phyloP scores from a whole-genome alignment of 2,113 vertebrate genomes.

The Steatornis caripensis region DNA sequence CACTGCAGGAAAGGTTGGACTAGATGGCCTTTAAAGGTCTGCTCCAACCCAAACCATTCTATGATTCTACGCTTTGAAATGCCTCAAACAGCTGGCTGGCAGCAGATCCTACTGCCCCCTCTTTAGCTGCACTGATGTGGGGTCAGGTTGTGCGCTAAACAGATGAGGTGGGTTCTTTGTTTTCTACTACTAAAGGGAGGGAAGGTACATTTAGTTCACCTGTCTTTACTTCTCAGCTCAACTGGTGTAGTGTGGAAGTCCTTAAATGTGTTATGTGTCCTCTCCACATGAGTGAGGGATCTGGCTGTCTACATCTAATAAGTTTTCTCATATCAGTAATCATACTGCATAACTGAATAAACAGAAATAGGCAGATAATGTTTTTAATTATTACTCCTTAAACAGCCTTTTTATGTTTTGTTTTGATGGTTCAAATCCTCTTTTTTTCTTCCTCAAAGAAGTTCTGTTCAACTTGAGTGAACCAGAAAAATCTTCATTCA shows the following conservation, averaged over 20 bases:
- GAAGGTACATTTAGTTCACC: not conserved
- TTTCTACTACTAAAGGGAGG: not conserved
- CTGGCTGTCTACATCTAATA: not conserved
- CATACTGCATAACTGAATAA: not conserved
- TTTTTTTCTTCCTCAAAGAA: not conserved
- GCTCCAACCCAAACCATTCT: not conserved
- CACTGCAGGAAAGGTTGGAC: rapidly evolving
- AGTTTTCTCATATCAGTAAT: not conserved
- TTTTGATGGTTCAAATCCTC: not conserved
- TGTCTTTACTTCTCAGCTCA: not conserved
- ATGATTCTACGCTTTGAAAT: not conserved
- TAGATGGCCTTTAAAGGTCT: not conserved
- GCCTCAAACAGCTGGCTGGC: not conserved
- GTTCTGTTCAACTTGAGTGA: not conserved
- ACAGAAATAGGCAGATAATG: not conserved
- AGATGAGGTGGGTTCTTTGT: not conserved
- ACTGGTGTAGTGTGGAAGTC: not conserved
- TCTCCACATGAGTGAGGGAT: not conserved
- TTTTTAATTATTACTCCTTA: not conserved
- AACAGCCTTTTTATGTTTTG: not conserved
- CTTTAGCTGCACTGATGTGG: not conserved
- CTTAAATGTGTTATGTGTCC: not conserved
- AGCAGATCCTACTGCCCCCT: not conserved
- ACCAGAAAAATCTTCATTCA: not conserved
- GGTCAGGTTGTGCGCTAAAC: not conserved